Evolutionary conservation across 2,888 invertebrate species (phyloP).

Genomic region (Ceraclea dissimilis): DNA sequence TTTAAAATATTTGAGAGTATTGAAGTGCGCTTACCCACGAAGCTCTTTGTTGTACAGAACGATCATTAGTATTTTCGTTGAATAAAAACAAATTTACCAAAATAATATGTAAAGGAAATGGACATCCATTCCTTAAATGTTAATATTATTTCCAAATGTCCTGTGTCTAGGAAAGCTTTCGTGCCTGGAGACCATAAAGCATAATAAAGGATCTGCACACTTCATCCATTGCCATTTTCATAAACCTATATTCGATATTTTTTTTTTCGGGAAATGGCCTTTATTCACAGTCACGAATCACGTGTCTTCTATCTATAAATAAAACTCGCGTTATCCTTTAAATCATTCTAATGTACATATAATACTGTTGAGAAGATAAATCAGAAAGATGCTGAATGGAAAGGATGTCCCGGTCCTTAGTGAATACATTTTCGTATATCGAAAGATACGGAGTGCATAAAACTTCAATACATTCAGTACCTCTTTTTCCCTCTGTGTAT

Average conservation of each 20-base stretch:
- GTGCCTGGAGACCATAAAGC: no score
- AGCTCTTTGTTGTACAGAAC: no score
- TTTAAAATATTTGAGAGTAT: no score
- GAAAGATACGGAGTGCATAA: neutral
- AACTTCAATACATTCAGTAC: no score
- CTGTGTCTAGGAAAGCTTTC: no score
- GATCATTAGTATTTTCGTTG: no score
- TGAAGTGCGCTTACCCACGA: no score
- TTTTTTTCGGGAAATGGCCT: neutral
- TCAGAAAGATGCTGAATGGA: neutral
- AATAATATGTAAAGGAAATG: no score
- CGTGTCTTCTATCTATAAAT: constrained; percentile 11
- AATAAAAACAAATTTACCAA: no score
- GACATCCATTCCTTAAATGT: no score
- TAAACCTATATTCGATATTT: neutral
- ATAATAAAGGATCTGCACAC: neutral
- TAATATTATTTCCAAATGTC: no score
- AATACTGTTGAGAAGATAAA: neutral
- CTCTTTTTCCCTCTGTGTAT: no score
- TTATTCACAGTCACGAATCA: constrained; percentile 8
- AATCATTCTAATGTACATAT: neutral
- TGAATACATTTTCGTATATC: neutral
- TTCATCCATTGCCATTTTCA: neutral
- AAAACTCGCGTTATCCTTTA: neutral
- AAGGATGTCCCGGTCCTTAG: neutral